A percentile compares a stretch with the other conserved stretches of the same genome.
These are phyloP conservation scores for Sandelia bainsii DNA, from an alignment of 2,797 vertebrate genomes.

Conservation along the genomic window DNA sequence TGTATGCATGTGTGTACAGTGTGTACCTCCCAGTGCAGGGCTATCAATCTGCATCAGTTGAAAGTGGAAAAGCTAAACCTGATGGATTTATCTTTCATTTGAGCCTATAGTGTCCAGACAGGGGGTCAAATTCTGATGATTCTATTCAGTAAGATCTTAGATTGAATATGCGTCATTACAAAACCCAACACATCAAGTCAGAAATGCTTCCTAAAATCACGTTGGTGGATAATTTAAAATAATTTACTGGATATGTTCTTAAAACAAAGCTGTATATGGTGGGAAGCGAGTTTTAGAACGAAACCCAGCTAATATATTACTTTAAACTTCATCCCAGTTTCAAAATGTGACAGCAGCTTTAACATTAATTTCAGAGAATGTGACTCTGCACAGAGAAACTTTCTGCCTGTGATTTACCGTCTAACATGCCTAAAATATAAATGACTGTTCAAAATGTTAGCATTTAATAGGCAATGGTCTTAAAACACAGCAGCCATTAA, in stretches of 20 bases:
- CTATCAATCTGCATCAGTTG: conserved; percentile 74
- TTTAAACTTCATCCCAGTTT: neutral
- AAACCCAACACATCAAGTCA: conserved; percentile 43
- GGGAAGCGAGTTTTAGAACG: neutral
- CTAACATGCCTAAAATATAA: conserved; percentile 19
- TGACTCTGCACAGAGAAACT: neutral
- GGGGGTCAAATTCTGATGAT: conserved; percentile 58
- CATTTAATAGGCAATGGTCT: conserved; percentile 22
- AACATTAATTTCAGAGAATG: conserved; percentile 3
- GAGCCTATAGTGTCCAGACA: conserved; percentile 31
- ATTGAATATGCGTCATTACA: conserved; percentile 26
- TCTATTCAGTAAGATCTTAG: conserved; percentile 24
- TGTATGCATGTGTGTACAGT: conserved; percentile 28
- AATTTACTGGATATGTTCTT: conserved; percentile 5
- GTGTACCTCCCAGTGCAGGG: conserved; percentile 37
- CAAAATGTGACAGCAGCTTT: conserved; percentile 25
- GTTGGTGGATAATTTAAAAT: conserved; percentile 29
- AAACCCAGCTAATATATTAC: conserved; percentile 6
- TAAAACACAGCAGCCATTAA: conserved; percentile 26
- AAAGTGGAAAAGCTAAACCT: conserved; percentile 64
- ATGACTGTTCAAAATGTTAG: conserved; percentile 3
- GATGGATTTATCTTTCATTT: conserved; percentile 64
- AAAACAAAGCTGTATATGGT: neutral
- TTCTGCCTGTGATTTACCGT: conserved; percentile 14
- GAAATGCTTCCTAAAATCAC: conserved; percentile 32